Conservation (phyloP, 2,888 invertebrate genomes). For the Diarsia dahlii region DNA sequence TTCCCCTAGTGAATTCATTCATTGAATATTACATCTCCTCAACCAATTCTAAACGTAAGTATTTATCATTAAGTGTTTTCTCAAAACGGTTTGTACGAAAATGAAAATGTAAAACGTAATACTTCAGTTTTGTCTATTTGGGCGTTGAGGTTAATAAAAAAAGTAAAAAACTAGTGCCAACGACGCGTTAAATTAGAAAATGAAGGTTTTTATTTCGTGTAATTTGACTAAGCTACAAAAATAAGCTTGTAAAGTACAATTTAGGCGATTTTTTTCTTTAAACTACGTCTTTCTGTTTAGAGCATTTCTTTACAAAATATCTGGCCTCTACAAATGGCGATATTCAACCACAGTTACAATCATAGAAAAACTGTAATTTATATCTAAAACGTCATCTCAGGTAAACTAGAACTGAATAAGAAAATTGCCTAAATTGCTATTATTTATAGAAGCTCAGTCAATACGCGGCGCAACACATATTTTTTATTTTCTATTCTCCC, state of each 20-base stretch:
- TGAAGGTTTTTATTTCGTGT: too few species aligned
- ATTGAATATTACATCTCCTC: conserved; percentile 24
- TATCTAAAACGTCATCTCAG: not conserved
- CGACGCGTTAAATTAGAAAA: conserved; percentile 1
- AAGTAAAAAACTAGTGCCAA: conserved; percentile 3
- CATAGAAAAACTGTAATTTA: not conserved
- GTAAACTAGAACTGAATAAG: not conserved
- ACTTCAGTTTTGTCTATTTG: not conserved
- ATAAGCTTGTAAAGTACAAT: not conserved
- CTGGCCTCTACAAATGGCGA: not conserved
- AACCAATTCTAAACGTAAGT: conserved; percentile 47
- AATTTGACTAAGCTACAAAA: not conserved
- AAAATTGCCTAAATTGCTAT: too few species aligned
- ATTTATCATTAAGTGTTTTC: not conserved
- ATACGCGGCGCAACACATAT: not conserved
- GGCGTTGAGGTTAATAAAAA: conserved; percentile 46
- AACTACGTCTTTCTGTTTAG: not conserved
- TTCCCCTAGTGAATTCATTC: conserved; percentile 29
- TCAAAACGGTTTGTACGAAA: not conserved
- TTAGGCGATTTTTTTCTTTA: too few species aligned
- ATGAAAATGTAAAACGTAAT: not conserved
- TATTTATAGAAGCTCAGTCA: not conserved
- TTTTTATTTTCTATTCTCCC: too few species aligned
- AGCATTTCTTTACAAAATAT: not conserved
- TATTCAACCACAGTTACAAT: not conserved